Percentiles rank a stretch among this genome's conserved stretches.
These are phyloP conservation scores for Pelvicachromis taeniatus DNA, from an alignment of 2,113 vertebrate species.

Conservation along the genomic window DNA sequence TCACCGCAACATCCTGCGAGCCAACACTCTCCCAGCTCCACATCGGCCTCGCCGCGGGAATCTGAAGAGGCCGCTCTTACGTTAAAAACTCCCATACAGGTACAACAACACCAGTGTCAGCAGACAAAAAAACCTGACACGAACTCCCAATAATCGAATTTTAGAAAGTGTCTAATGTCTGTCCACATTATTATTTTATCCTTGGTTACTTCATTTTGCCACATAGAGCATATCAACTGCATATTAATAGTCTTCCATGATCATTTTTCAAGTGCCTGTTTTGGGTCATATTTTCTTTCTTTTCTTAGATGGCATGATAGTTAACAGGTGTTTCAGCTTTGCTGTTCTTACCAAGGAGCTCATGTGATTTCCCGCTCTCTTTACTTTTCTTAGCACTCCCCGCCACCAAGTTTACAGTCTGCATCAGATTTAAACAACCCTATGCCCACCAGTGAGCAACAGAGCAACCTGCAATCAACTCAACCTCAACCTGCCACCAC, in stretches of 20 bases:
- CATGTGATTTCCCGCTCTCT: conserved; percentile 11
- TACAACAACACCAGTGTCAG: background rate
- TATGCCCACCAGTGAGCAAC: conserved; percentile 56
- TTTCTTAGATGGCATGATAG: background rate
- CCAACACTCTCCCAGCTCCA: conserved; percentile 83
- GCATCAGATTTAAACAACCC: conserved; percentile 80
- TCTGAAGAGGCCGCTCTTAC: conserved; percentile 74
- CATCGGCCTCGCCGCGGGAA: conserved; percentile 80
- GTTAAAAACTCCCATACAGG: conserved; percentile 50
- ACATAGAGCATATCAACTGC: background rate
- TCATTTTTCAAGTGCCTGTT: background rate
- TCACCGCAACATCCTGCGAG: conserved; percentile 86
- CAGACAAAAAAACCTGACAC: background rate
- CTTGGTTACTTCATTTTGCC: background rate
- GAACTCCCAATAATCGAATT: background rate
- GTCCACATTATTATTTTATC: background rate
- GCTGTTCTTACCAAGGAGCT: background rate
- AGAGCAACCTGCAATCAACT: conserved; percentile 54
- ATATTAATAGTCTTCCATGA: background rate
- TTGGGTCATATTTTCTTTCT: background rate
- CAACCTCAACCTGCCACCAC: conserved; percentile 55
- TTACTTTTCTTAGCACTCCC: conserved; percentile 73
- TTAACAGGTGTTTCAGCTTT: background rate
- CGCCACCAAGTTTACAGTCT: conserved; percentile 61
- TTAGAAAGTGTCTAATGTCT: background rate